phyloP scores from a whole-genome alignment of 1,140 invertebrate genomes.

The Anadara kagoshimensis region DNA sequence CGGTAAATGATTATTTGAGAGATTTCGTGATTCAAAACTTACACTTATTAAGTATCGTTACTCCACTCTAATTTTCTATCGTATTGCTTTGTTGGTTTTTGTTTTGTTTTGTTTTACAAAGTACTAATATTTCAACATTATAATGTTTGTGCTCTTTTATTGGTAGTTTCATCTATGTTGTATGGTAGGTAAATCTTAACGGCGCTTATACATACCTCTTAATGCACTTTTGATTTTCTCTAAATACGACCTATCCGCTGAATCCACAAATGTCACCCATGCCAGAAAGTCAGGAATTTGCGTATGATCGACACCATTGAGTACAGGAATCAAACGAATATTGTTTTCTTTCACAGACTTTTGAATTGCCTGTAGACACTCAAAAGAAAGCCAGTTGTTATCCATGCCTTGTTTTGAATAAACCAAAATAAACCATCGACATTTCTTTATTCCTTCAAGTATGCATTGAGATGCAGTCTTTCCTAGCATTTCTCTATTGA shows the following conservation, averaged over 20 bases:
- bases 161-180: neutral
- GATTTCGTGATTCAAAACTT: no score
- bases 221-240: neutral
- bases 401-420: neutral
- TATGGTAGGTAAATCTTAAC: neutral
- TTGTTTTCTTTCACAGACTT: neutral
- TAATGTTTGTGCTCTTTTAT: neutral
- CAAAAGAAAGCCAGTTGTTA: neutral
- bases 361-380: neutral
- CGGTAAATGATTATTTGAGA: no score
- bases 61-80: no score
- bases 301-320: neutral
- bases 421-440: neutral
- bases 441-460: neutral
- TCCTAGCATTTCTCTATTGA: no score
- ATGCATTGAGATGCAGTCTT: no score
- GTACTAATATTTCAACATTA: no score
- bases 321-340: neutral
- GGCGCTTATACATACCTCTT: neutral
- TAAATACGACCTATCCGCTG: neutral
- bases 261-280: conserved; percentile 4
- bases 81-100: no score
- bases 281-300: neutral
- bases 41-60: no score
- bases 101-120: no score